Evolutionary conservation across 2,113 vertebrate genomes (phyloP), one percentile per base, ranked within the genome.

Genomic region (Amphiprion ocellaris): DNA sequence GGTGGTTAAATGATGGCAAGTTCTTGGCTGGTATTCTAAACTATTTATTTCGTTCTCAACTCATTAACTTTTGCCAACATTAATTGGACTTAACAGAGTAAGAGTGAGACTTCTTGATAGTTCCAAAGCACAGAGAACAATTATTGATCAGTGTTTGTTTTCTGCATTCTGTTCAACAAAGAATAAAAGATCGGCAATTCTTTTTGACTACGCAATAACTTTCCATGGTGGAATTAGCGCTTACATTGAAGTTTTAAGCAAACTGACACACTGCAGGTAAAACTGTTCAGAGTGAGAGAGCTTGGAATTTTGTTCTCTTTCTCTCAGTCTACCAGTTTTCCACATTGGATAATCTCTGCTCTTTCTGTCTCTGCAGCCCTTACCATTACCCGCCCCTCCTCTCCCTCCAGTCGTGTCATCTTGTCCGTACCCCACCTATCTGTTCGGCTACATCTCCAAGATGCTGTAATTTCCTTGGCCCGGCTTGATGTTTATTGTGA

Each of bases 401-500:
- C 94, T 95, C 94, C 94, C 95, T 96, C 95, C 96, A 96, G 96
- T 96, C 95, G 94, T 98, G 96, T 97, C 97, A 97, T 96, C 96
- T 96, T 96, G 96, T 97, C 95, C 94, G 96, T 95, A 95, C 96
- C 79, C 96, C 95, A 96, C 96, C 97, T 97, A 97, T 99, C 97
- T 97, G 96, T 96, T 96, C 96, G 95, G 96, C 96, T 97, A 97
- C 97, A 98, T 99, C 97, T 97, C 96, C 96, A 76, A 98, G 97
- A 98, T 98, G 97, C 97, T 97, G 97, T 99, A 98, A 99, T 99
- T 99, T 98, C 96, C 96, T 97, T 96, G 95, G 96, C 93, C 93
- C 93, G 96, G 97, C 96, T 97, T 98, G 97, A 97, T 99, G 98
- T 99, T 99, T 99, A 99, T 99, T 99, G 98, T 99, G 97, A 96